These are phyloP conservation scores for Acanthis flammea DNA, from an alignment of 2,797 vertebrate genomes.

Conservation along the genomic window DNA sequence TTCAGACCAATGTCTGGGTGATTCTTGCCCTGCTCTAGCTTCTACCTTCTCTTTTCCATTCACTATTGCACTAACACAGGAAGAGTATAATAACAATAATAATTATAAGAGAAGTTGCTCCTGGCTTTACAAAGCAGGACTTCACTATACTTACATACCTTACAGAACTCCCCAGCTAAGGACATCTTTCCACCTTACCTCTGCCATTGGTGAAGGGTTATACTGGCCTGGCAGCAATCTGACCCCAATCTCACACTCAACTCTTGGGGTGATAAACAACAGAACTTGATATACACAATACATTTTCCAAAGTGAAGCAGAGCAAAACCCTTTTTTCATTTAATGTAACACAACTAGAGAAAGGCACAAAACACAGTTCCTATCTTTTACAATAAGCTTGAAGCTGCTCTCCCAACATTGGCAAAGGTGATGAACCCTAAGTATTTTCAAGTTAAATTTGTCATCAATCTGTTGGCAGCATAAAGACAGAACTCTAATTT, in stretches of 20 bases:
- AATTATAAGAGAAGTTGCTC: neutral
- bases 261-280: neutral
- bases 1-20: accelerated
- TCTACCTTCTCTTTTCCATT: neutral
- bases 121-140: neutral
- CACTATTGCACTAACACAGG: neutral
- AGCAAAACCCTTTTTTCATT: neutral
- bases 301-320: neutral
- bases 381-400: neutral
- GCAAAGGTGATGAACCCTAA: neutral
- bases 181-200: neutral
- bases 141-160: neutral
- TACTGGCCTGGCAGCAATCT: neutral
- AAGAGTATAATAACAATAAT: neutral
- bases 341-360: neutral
- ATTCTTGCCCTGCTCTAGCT: neutral
- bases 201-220: neutral
- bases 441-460: neutral
- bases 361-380: neutral
- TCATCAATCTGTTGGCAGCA: neutral
- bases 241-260: neutral
- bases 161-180: neutral
- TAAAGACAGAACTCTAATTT: neutral
- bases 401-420: neutral
- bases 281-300: neutral